These are phyloP conservation scores for Lycocorax pyrrhopterus DNA, from an alignment of 2,113 vertebrate genomes.

Conservation along the genomic window DNA sequence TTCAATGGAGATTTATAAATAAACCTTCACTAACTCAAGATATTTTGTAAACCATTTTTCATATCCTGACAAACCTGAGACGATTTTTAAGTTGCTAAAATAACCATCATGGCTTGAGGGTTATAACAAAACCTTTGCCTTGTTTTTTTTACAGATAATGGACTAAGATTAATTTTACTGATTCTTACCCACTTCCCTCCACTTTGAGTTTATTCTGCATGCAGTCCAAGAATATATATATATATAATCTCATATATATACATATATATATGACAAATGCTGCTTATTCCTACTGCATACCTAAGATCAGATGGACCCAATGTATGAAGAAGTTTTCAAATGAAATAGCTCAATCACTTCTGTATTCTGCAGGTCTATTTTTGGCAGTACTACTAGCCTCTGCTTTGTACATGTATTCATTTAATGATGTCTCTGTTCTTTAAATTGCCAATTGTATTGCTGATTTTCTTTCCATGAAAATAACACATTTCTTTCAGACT, in stretches of 20 bases:
- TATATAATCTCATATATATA: not conserved
- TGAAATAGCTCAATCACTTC: not conserved
- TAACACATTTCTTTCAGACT: not conserved
- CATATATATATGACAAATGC: not conserved
- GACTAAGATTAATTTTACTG: not conserved
- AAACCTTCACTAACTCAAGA: not conserved
- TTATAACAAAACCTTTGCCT: not conserved
- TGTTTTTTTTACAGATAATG: not conserved
- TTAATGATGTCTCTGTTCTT: slow-evolving; percentile 18
- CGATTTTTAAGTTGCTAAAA: not conserved
- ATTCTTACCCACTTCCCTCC: not conserved
- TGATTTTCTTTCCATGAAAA: slow-evolving; percentile 32
- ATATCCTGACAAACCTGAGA: not conserved
- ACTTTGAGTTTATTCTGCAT: not conserved
- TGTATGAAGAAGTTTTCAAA: not conserved
- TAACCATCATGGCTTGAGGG: not conserved
- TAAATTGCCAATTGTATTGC: slow-evolving; percentile 34
- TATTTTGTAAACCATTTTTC: not conserved
- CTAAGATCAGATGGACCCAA: not conserved
- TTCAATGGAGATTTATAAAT: not conserved
- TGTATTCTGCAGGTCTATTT: slow-evolving; percentile 27
- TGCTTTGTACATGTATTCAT: slow-evolving; percentile 34
- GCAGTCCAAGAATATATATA: not conserved
- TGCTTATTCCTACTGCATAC: not conserved
- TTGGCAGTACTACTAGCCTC: not conserved